These are phyloP conservation scores for Apostichopus californicus DNA, from an alignment of 35 echinoderm and acorn worm genomes.

Conservation along the genomic window DNA sequence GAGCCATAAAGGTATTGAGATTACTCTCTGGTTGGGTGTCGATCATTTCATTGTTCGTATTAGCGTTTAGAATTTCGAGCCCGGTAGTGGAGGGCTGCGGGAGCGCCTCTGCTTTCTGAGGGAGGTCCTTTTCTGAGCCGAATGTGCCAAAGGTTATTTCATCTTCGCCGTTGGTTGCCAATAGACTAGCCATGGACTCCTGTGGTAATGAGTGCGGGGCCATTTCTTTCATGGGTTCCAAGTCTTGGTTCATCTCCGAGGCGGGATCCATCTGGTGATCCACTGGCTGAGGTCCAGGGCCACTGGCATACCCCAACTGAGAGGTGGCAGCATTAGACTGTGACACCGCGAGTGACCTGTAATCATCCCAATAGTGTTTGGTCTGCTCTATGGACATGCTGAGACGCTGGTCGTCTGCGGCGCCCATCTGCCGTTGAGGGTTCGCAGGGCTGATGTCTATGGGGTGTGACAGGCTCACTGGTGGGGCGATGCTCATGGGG, in stretches of 20 bases:
- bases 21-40: slow-evolving; percentile 28
- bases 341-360: background rate
- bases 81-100: slow-evolving; percentile 14
- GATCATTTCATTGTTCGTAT: slow-evolving; percentile 30
- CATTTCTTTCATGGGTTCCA: slow-evolving; percentile 31
- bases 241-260: slow-evolving; percentile 25
- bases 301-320: slow-evolving; percentile 18
- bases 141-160: slow-evolving; percentile 59
- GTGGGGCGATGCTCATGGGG: slow-evolving; percentile 7
- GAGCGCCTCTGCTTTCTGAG: background rate
- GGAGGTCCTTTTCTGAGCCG: slow-evolving; percentile 40
- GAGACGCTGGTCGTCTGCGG: slow-evolving; percentile 39
- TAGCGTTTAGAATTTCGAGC: slow-evolving; percentile 26
- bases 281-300: background rate
- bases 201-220: background rate
- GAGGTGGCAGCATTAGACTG: slow-evolving; percentile 1
- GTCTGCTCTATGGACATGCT: slow-evolving; percentile 51
- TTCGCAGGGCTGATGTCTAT: slow-evolving; percentile 29
- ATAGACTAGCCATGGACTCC: slow-evolving; percentile 21
- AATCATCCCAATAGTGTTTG: slow-evolving; percentile 48
- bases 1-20: slow-evolving; percentile 20
- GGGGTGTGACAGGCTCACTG: slow-evolving; percentile 42
- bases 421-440: background rate
- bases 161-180: background rate
- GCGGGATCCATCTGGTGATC: slow-evolving; percentile 27